phyloP scores from a whole-genome alignment of 2,797 vertebrate species.

The Phoeniculus purpureus region DNA sequence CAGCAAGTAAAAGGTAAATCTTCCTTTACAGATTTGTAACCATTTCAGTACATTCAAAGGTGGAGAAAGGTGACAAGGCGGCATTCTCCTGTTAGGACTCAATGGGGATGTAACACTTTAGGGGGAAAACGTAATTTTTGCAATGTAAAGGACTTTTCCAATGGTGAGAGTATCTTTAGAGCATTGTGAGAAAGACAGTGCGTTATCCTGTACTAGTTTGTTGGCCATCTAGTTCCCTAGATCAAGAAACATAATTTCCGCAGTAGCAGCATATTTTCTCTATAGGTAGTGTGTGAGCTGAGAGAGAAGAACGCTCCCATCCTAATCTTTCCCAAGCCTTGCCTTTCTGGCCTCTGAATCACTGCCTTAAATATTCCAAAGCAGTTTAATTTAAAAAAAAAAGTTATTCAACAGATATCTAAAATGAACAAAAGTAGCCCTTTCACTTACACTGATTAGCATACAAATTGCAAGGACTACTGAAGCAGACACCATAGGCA shows the following conservation, averaged over 20 bases:
- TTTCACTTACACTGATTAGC: constrained; percentile 33
- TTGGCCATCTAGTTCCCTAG: not conserved
- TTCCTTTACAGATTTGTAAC: not conserved
- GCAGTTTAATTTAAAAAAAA: not conserved
- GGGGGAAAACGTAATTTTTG: not conserved
- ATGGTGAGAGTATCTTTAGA: not conserved
- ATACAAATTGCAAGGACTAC: constrained; percentile 40
- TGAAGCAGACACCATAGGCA: not conserved
- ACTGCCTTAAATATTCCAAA: not conserved
- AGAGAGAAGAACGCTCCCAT: not conserved
- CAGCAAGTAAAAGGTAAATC: not conserved
- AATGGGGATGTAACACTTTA: not conserved
- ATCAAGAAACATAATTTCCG: not conserved
- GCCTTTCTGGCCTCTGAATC: not conserved
- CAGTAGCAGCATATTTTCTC: not conserved
- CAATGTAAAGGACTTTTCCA: not conserved
- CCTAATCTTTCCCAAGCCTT: not conserved
- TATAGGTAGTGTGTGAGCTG: not conserved
- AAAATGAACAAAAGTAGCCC: constrained; percentile 7
- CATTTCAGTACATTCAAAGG: not conserved
- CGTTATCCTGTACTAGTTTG: not conserved
- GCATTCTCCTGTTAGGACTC: not conserved
- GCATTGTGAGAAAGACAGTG: not conserved
- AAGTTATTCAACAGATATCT: not conserved
- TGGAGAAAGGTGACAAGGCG: not conserved